These are phyloP conservation scores for Percina caprodes DNA, from an alignment of 2,113 vertebrate species.

Conservation along the genomic window DNA sequence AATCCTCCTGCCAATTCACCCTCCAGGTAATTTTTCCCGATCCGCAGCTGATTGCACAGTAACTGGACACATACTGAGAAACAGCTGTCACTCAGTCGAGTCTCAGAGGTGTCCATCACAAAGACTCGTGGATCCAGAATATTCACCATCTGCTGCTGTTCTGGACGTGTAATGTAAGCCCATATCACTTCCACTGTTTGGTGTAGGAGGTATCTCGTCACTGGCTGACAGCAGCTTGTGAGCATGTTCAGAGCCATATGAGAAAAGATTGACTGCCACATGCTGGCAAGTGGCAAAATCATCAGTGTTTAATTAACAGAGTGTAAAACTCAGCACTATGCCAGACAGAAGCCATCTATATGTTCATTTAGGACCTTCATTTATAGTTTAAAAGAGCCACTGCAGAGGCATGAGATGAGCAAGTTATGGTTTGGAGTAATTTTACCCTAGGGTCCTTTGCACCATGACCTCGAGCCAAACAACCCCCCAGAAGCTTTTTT, in stretches of 20 bases:
- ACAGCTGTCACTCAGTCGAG: slow-evolving; percentile 74
- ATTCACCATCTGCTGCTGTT: slow-evolving; percentile 73
- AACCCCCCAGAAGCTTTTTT: no score
- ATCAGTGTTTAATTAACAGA: slow-evolving; percentile 42
- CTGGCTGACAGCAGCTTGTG: slow-evolving; percentile 76
- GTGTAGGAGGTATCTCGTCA: slow-evolving; percentile 68
- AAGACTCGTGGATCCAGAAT: slow-evolving; percentile 60
- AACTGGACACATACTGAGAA: slow-evolving; percentile 59
- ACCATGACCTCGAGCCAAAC: no score
- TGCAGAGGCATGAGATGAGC: not conserved
- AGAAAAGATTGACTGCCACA: slow-evolving; percentile 60
- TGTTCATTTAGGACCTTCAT: slow-evolving; percentile 12
- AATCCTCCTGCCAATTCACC: slow-evolving; percentile 14
- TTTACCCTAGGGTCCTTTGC: no score
- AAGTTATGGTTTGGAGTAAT: no score
- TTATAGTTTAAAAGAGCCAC: slow-evolving; percentile 7
- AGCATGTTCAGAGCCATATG: slow-evolving; percentile 76
- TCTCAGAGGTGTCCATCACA: slow-evolving; percentile 68
- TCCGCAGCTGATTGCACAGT: slow-evolving; percentile 43
- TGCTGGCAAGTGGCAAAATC: slow-evolving; percentile 49
- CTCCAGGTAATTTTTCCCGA: slow-evolving; percentile 22
- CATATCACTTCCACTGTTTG: slow-evolving; percentile 55
- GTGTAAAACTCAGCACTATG: slow-evolving; percentile 43
- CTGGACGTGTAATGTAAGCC: slow-evolving; percentile 46
- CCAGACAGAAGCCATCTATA: slow-evolving; percentile 47